Base-by-base conservation (phyloP, 1,140 invertebrate genomes). In the Palaemon carinicauda region DNA sequence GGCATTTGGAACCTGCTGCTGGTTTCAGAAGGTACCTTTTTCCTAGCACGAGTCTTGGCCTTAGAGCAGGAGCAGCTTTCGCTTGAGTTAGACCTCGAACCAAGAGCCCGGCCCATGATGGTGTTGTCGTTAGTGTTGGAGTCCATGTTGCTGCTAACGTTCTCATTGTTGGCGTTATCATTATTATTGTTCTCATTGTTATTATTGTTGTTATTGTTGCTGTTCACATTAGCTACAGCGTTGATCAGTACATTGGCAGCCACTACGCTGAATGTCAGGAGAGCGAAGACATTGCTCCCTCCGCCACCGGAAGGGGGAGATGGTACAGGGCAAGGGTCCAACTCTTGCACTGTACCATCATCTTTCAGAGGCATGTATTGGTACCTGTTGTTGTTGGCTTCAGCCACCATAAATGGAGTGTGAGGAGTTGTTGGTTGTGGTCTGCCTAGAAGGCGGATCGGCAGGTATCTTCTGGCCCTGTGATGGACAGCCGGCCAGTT, bases 251-350 rank as follows among this genome's bases (percentile, higher is more conserved):
- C 82, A 14, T 83, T 83, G 65, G 65, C 51, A 15, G 77, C 75
- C 65, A 87, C 83, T 19, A 79, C 50, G 17, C 65, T 91, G 92
- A 78, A 92, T 91, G 14, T 90, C 88, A 17, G 87, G 50, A 84
- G 82, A 33, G 74, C 75, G 77, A 87, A 90, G 82, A 91, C 91
- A 78, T 93, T 92, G 19, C 93, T 93, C 90, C 95, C 95, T 0
- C 94, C 94, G 1, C 94, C 93, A 7, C 17, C 69, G 4, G 75
- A 78, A 53, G 82, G 71, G 17, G 52, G 60, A 19, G 71, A 29
- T 10, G 75, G 75, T 17, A 21, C 75, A 12, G 75, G 75, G 12
- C 75, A 79, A 19, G 75, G 75, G 51, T 79, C 75, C 33, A 79
- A 50, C 27, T 52, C 75, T 50, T 50, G 52, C 50, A 79, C 50